Evolutionary conservation across 2,888 invertebrate species (phyloP).

Genomic region (Drosophila gaucha): DNA sequence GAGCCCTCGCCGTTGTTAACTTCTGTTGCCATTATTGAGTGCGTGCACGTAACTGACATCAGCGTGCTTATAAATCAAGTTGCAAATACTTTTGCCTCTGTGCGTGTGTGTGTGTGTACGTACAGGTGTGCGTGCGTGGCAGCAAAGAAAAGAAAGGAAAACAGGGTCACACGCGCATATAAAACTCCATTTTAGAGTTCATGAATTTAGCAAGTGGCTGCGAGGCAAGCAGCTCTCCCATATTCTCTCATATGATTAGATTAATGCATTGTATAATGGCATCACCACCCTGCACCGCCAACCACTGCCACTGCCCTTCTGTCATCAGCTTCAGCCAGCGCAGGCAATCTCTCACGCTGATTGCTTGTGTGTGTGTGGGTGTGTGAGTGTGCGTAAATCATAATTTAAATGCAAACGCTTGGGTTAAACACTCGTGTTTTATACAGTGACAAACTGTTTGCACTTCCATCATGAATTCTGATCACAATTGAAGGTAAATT

Average conservation of each 20-base stretch:
- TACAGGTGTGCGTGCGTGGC: conserved; percentile 6
- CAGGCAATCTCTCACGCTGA: conserved; percentile 26
- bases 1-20: neutral
- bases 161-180: conserved; percentile 25
- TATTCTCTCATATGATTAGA: conserved; percentile 67
- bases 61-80: conserved; percentile 75
- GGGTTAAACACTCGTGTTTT: conserved; percentile 33
- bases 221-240: conserved; percentile 37
- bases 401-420: conserved; percentile 40
- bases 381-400: conserved; percentile 32
- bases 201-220: conserved; percentile 52
- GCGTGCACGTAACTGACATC: conserved; percentile 79
- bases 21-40: conserved; percentile 67
- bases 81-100: conserved; percentile 61
- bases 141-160: conserved; percentile 7
- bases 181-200: conserved; percentile 55
- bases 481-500: conserved; percentile 11
- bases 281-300: neutral
- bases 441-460: conserved; percentile 16
- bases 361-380: conserved; percentile 2
- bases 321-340: neutral
- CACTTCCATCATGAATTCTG: neutral
- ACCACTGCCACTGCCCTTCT: neutral
- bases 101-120: conserved; percentile 18
- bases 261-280: conserved; percentile 77